Percentiles rank a stretch among this genome's conserved stretches.
phyloP scores from a whole-genome alignment of 2,888 invertebrate species.

The Lithophane socia region DNA sequence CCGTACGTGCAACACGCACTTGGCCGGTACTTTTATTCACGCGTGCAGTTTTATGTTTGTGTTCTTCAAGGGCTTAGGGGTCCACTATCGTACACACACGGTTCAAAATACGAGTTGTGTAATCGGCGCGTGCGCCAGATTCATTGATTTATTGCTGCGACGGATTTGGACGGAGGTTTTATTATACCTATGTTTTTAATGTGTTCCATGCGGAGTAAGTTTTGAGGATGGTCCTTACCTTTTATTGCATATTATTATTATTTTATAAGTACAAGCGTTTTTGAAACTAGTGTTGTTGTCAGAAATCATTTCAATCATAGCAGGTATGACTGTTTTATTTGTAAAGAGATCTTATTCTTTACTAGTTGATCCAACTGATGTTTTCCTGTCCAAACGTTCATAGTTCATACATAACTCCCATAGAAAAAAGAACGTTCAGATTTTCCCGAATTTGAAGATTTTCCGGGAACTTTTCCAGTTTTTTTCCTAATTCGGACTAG shows the following conservation, averaged over 20 bases:
- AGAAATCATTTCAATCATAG: neutral
- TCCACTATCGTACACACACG: slow-evolving; percentile 1
- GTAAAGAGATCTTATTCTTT: neutral
- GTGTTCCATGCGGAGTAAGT: neutral
- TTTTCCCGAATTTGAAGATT: neutral
- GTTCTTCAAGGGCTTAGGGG: slow-evolving; percentile 6
- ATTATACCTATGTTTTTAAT: neutral
- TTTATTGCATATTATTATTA: no score
- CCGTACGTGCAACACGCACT: neutral
- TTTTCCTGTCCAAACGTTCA: neutral
- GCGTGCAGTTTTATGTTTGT: neutral
- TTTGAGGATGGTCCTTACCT: neutral
- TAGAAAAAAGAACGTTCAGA: neutral
- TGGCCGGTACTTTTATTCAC: neutral
- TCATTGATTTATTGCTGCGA: slow-evolving; percentile 38
- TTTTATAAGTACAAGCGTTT: neutral
- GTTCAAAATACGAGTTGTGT: neutral
- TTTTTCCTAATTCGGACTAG: neutral
- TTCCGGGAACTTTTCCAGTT: neutral
- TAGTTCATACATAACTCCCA: neutral
- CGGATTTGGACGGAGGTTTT: neutral
- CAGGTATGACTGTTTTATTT: neutral
- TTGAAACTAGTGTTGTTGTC: neutral
- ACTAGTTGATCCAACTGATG: neutral
- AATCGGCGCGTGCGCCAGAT: slow-evolving; percentile 33